phyloP scores from a whole-genome alignment of 2,888 invertebrate species.

The Macaria notata region DNA sequence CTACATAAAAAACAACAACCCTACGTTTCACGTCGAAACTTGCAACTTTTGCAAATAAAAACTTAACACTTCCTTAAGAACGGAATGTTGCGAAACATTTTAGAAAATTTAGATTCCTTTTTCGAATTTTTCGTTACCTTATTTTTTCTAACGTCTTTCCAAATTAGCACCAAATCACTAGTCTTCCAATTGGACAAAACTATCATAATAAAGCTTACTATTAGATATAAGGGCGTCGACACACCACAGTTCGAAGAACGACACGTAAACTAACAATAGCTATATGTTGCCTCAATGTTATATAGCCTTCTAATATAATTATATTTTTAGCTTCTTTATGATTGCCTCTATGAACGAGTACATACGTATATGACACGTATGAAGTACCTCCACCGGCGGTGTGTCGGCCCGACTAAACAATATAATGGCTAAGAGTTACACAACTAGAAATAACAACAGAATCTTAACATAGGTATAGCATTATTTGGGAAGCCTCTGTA shows the following conservation, averaged over 20 bases:
- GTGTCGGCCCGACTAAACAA: slow-evolving; percentile 59
- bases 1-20: slow-evolving; percentile 77
- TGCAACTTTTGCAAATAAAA: slow-evolving; percentile 78
- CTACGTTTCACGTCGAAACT: slow-evolving; percentile 67
- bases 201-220: slow-evolving; percentile 75
- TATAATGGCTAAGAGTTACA: slow-evolving; percentile 77
- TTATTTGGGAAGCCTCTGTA: slow-evolving; percentile 77
- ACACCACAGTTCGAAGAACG: background rate
- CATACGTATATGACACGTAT: no score
- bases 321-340: no score
- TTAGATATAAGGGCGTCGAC: slow-evolving; percentile 7
- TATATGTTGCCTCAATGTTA: no score
- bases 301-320: no score
- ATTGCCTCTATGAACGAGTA: no score
- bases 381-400: no score
- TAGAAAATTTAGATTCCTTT: slow-evolving; percentile 33
- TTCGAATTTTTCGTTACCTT: slow-evolving; percentile 48
- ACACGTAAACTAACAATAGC: background rate
- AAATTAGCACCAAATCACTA: slow-evolving; percentile 81
- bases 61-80: slow-evolving; percentile 70
- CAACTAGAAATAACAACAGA: slow-evolving; percentile 81
- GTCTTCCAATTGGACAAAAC: slow-evolving; percentile 78
- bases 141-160: slow-evolving; percentile 66
- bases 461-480: slow-evolving; percentile 73
- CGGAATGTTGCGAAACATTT: slow-evolving; percentile 74